phyloP scores from a whole-genome alignment of 2,888 invertebrate genomes.

The Helleia helle region DNA sequence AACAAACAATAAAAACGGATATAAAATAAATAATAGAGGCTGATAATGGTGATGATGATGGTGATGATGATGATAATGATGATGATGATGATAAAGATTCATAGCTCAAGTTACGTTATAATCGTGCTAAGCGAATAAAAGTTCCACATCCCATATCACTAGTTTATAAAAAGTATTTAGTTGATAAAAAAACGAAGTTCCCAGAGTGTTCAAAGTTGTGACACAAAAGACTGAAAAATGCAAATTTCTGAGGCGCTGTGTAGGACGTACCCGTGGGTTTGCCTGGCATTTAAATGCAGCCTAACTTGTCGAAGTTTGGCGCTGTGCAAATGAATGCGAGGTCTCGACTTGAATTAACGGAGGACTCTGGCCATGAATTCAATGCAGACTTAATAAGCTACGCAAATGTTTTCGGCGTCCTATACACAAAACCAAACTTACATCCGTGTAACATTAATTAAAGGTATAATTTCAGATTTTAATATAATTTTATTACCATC shows the following conservation, averaged over 20 bases:
- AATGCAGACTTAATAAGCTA: conserved; percentile 2
- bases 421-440: no score
- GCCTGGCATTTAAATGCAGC: conserved; percentile 54
- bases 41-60: no score
- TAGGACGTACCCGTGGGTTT: conserved; percentile 26
- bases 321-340: conserved; percentile 47
- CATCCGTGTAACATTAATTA: no score
- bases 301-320: conserved; percentile 55
- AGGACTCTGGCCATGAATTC: conserved; percentile 9
- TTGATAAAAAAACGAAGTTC: neutral
- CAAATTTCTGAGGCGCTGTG: conserved; percentile 35
- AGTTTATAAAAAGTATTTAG: neutral
- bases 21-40: no score
- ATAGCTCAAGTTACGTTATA: neutral
- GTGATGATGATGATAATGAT: no score
- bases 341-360: conserved; percentile 10
- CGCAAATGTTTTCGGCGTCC: neutral
- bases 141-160: neutral
- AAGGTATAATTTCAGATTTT: no score
- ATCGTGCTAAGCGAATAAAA: neutral
- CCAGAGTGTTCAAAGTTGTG: conserved; percentile 25
- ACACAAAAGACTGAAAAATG: conserved; percentile 51
- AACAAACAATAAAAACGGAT: neutral
- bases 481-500: no score
- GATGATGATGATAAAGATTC: no score